phyloP scores from a whole-genome alignment of 2,888 invertebrate genomes.

The Ethmia dodecea region DNA sequence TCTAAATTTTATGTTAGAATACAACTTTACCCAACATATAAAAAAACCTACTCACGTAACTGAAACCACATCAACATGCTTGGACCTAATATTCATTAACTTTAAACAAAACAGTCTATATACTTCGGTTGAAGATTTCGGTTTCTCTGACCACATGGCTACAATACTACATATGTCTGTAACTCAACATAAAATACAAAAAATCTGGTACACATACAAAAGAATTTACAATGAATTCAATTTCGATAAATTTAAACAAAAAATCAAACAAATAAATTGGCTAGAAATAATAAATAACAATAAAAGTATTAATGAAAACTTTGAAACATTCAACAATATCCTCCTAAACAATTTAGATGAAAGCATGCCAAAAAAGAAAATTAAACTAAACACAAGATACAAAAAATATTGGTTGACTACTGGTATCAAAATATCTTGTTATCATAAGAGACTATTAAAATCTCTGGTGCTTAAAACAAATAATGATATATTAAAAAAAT shows the following conservation, averaged over 20 bases:
- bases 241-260: not conserved
- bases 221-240: not conserved
- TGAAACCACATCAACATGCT: too few relatives aligned
- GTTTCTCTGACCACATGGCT: not conserved
- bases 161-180: not conserved
- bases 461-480: not conserved
- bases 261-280: not conserved
- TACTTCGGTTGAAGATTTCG: too few relatives aligned
- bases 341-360: not conserved
- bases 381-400: slow-evolving; percentile 2
- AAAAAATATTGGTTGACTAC: slow-evolving; percentile 2
- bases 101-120: too few relatives aligned
- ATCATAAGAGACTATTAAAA: not conserved
- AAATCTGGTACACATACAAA: not conserved
- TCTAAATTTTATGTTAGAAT: too few relatives aligned
- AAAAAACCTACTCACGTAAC: too few relatives aligned
- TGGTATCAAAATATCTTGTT: slow-evolving; percentile 3
- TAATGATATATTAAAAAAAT: not conserved
- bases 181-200: not conserved
- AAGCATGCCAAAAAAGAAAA: slow-evolving; percentile 2
- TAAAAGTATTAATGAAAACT: slow-evolving; percentile 1
- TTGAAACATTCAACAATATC: not conserved
- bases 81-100: too few relatives aligned
- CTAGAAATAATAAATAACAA: not conserved
- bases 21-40: too few relatives aligned